These are phyloP conservation scores for Steinernema hermaphroditum DNA, from an alignment of 2,888 invertebrate species.

Conservation along the genomic window DNA sequence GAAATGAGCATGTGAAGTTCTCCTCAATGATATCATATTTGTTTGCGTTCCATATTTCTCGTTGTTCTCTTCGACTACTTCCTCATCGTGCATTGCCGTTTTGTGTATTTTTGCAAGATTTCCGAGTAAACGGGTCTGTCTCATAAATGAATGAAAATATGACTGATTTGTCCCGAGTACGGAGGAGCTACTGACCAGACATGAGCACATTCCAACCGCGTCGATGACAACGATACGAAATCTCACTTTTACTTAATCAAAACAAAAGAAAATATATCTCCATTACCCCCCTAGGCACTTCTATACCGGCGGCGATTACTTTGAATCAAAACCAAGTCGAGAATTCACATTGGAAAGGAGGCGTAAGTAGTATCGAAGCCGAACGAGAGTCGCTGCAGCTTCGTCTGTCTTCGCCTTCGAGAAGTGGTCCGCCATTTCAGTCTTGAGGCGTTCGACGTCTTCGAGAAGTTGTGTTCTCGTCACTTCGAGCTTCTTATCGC, in stretches of 20 bases:
- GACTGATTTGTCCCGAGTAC: no score
- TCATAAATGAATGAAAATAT: neutral
- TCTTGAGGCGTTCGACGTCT: neutral
- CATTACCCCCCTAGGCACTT: no score
- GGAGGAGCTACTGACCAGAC: no score
- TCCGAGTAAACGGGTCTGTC: slow-evolving; percentile 12
- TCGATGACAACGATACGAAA: no score
- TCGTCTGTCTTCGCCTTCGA: neutral
- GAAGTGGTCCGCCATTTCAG: neutral
- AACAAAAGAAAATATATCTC: no score
- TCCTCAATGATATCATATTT: neutral
- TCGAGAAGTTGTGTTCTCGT: neutral
- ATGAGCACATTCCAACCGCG: no score
- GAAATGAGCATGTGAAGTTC: neutral
- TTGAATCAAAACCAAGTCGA: slow-evolving; percentile 6
- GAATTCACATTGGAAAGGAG: slow-evolving; percentile 7
- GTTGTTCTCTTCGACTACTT: neutral
- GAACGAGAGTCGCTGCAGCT: neutral
- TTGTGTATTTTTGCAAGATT: neutral
- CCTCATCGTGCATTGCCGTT: slow-evolving; percentile 24
- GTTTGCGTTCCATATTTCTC: neutral
- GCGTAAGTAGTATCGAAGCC: slow-evolving; percentile 2
- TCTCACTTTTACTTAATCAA: no score
- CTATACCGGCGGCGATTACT: neutral
- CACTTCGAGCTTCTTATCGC: neutral